Evolutionary conservation across 2,113 vertebrate genomes (phyloP).

Genomic region (Chroicocephalus ridibundus): DNA sequence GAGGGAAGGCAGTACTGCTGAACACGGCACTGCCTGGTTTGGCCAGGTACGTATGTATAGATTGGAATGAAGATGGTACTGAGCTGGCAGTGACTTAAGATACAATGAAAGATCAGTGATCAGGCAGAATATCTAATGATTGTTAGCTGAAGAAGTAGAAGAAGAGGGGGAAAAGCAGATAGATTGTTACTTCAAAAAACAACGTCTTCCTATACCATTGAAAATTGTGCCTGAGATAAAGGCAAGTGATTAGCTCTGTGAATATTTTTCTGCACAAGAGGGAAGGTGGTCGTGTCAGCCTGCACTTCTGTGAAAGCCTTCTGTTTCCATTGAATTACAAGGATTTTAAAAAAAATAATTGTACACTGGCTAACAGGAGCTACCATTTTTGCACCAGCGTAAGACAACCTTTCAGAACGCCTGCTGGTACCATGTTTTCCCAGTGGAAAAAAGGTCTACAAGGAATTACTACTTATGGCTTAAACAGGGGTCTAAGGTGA

Average conservation of each 20-base stretch:
- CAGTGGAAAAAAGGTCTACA: accelerated
- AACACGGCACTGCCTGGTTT: accelerated
- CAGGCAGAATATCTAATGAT: background rate
- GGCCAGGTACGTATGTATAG: accelerated
- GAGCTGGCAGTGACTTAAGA: background rate
- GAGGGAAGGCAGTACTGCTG: background rate
- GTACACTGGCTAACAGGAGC: background rate
- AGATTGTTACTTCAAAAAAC: background rate
- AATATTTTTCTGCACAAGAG: background rate
- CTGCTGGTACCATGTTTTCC: background rate
- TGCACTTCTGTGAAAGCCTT: background rate
- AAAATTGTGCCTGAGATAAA: background rate
- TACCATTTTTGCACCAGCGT: accelerated
- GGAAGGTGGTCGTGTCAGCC: background rate
- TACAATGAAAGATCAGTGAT: background rate
- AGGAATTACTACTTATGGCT: background rate
- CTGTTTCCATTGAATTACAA: background rate
- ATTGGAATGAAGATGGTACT: background rate
- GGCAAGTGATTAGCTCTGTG: background rate
- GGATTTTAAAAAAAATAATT: background rate
- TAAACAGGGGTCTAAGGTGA: background rate
- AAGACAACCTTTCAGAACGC: background rate
- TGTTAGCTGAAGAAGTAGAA: background rate
- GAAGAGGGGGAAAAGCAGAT: background rate
- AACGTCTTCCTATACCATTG: background rate